Evolutionary conservation across 2,888 invertebrate species (phyloP).

Genomic region (Saturnia japonica): DNA sequence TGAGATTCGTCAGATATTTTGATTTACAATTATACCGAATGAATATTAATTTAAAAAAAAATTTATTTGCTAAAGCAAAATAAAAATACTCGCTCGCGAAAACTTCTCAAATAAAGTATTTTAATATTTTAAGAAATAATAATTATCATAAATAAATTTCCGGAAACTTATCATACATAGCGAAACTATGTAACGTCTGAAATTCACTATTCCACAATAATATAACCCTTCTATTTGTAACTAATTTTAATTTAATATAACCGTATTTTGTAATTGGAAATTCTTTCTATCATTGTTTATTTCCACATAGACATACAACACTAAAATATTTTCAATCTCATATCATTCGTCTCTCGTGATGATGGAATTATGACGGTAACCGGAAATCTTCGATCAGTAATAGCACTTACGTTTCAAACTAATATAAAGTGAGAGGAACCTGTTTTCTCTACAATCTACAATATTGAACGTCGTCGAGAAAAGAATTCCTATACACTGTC

Average conservation of each 20-base stretch:
- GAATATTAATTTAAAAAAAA: no score
- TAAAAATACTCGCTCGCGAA: neutral
- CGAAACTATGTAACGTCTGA: neutral
- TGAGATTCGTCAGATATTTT: neutral
- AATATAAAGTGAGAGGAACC: neutral
- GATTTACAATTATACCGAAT: no score
- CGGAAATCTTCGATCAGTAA: constrained; percentile 1
- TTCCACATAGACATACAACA: neutral
- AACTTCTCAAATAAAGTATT: neutral
- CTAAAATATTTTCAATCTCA: neutral
- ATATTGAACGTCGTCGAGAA: neutral
- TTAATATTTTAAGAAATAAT: neutral
- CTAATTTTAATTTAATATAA: neutral
- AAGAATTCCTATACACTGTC: neutral
- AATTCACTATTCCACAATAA: neutral
- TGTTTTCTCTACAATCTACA: neutral
- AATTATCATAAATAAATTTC: neutral
- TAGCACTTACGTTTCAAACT: neutral
- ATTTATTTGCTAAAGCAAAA: neutral
- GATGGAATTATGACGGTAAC: constrained; percentile 6
- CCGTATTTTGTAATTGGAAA: neutral
- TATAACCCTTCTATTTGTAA: neutral
- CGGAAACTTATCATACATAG: neutral
- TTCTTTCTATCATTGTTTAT: neutral
- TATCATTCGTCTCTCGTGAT: no score